phyloP scores from a whole-genome alignment of 2,113 vertebrate species.

The Dicerorhinus sumatrensis region DNA sequence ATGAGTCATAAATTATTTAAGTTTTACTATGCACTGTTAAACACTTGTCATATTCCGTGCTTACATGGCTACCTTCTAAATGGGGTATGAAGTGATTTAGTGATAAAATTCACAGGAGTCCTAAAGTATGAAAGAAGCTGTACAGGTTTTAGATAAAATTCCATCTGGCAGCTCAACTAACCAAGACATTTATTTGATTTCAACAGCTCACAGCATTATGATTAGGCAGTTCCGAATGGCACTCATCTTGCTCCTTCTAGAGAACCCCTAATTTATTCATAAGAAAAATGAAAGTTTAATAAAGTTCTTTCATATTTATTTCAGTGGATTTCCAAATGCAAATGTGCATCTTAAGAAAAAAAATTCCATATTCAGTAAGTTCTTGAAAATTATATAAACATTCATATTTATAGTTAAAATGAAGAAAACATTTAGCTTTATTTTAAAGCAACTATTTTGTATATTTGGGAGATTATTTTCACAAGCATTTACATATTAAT shows the following conservation, averaged over 20 bases:
- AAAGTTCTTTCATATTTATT: not conserved
- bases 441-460: slow-evolving; percentile 53
- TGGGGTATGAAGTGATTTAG: slow-evolving; percentile 13
- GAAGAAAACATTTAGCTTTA: slow-evolving; percentile 26
- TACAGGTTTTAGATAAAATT: slow-evolving; percentile 29
- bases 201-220: slow-evolving; percentile 28
- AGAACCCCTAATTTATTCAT: slow-evolving; percentile 39
- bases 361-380: not conserved
- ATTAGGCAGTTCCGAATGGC: not conserved
- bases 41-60: slow-evolving; percentile 12
- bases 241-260: not conserved
- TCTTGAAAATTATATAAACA: slow-evolving; percentile 2
- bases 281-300: slow-evolving; percentile 19
- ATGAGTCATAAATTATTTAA: slow-evolving; percentile 32
- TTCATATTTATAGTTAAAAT: not conserved
- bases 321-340: slow-evolving; percentile 4
- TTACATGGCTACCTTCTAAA: slow-evolving; percentile 56
- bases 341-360: not conserved
- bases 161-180: not conserved
- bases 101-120: slow-evolving; percentile 63
- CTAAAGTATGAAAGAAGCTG: not conserved
- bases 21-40: slow-evolving; percentile 63
- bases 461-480: slow-evolving; percentile 46
- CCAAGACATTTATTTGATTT: slow-evolving; percentile 57
- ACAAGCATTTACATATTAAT: not conserved